Base-by-base conservation (phyloP, 2,888 invertebrate species). In the Drosophila emarginata region DNA sequence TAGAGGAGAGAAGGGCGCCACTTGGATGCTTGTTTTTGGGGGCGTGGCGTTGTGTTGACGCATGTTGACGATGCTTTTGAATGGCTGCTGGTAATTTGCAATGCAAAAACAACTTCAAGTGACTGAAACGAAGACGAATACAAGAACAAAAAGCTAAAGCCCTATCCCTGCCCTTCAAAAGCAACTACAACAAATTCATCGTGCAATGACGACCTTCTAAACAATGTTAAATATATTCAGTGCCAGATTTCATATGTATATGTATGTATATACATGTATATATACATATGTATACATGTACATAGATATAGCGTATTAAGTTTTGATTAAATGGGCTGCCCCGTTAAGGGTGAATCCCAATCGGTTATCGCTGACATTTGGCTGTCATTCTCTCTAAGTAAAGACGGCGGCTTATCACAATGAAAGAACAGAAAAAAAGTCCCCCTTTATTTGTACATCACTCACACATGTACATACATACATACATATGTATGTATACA, bases 61-160 rank as follows among this genome's bases (percentile, higher is more conserved):
- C 83, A 75, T 77, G 73, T 77, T 78, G 73, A 76, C 64, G 76
- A 69, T 77, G 86, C 70, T 64, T 70, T 76, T 68, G 67, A 80
- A 80, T 69, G 64, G 67, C 71, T 78, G 69, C 54, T 53, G 53
- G 63, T 67, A 82, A 87, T 84, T 84, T 87, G 88, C 88, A 84
- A 78, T 85, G 86, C 88, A 85, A 87, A 82, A 85, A 75, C 69
- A 72, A 72, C 68, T 71, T 52, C 66, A 76, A 72, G 73, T 71
- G 66, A 62, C 32, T 32, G 32, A 32, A 11, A 32, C 32, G 32
- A 32, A 32, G 32, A 32, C 32, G 32, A 32, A 32, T n/a, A n/a
- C 32, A 32, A 32, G 32, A 1, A 32, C 32, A 32, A 32, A 32
- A 32, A 32, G 9, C 32, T 64, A 54, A 65, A 56, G 65, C 45